phyloP scores from a whole-genome alignment of 2,113 vertebrate genomes.

The Labeo catla region DNA sequence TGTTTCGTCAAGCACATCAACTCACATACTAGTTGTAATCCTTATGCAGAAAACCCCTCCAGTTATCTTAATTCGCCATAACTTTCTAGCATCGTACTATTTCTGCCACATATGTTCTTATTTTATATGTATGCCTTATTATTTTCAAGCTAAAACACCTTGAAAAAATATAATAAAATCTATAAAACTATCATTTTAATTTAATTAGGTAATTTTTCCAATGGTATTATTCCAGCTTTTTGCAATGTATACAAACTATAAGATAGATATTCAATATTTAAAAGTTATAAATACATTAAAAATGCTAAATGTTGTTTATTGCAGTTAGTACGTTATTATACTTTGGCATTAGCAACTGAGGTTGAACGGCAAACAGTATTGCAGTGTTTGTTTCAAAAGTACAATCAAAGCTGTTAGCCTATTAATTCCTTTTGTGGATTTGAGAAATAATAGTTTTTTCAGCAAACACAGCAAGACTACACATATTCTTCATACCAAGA shows the following conservation, averaged over 20 bases:
- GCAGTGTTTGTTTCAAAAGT: neutral
- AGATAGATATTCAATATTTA: neutral
- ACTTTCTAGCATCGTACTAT: too few relatives aligned
- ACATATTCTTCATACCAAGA: constrained; percentile 27
- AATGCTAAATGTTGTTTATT: too few relatives aligned
- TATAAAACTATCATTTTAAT: too few relatives aligned
- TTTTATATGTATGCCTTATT: too few relatives aligned
- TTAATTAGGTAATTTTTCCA: neutral
- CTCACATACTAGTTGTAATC: neutral
- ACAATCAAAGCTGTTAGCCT: neutral
- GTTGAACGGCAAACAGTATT: neutral
- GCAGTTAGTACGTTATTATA: too few relatives aligned
- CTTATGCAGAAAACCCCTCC: too few relatives aligned
- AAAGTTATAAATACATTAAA: too few relatives aligned
- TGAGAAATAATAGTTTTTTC: neutral
- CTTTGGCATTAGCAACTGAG: neutral
- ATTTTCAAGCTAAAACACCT: neutral
- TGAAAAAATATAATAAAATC: neutral
- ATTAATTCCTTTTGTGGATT: neutral
- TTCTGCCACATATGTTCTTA: too few relatives aligned
- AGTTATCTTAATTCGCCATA: too few relatives aligned
- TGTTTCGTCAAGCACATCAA: neutral
- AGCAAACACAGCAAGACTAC: neutral
- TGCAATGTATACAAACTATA: neutral
- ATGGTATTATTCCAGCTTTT: neutral